Percentiles rank a stretch among this genome's conserved stretches.
These are phyloP conservation scores for Albula goreensis DNA, from an alignment of 2,113 vertebrate genomes.

Conservation along the genomic window DNA sequence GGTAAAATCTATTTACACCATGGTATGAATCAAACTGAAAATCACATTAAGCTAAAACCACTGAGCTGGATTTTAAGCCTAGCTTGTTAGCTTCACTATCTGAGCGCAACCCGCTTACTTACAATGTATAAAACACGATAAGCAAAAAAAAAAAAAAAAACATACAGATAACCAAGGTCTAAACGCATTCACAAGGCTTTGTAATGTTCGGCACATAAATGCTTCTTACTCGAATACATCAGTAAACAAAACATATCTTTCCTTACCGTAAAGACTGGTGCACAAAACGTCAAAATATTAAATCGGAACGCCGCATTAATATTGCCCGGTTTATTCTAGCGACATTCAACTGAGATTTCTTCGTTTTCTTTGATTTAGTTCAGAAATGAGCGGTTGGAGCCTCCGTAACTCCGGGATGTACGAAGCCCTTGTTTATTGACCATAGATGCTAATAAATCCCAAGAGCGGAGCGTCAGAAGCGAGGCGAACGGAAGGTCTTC, in stretches of 20 bases:
- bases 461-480: background rate
- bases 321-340: background rate
- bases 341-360: background rate
- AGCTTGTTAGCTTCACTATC: background rate
- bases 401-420: background rate
- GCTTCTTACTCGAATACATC: background rate
- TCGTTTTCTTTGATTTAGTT: background rate
- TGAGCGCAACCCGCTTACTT: background rate
- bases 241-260: background rate
- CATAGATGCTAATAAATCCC: background rate
- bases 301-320: background rate
- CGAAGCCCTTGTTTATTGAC: background rate
- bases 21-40: background rate
- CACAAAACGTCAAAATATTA: background rate
- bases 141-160: background rate
- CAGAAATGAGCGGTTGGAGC: background rate
- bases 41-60: background rate
- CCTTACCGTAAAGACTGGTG: slow-evolving; percentile 9
- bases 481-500: background rate
- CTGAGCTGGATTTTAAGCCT: background rate
- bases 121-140: background rate
- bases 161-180: background rate
- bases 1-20: background rate
- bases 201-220: background rate
- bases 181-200: background rate